These are phyloP conservation scores for Corbicula japonica DNA, from an alignment of 2,888 invertebrate genomes.

Conservation along the genomic window DNA sequence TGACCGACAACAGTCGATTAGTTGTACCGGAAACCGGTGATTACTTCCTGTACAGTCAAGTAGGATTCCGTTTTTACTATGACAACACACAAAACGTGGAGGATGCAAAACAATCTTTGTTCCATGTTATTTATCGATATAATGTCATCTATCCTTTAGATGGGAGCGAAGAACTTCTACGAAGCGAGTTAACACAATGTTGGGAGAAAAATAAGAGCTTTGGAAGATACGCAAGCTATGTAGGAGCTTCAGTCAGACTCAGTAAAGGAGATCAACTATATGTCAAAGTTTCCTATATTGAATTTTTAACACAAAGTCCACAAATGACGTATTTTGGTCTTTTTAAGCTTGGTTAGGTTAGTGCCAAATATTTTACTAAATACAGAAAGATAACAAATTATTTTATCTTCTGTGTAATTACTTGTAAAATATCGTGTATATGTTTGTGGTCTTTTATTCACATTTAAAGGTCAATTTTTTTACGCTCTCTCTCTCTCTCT, in stretches of 20 bases:
- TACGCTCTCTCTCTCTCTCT: no score
- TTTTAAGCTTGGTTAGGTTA: slow-evolving; percentile 44
- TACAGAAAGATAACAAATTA: no score
- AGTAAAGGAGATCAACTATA: slow-evolving; percentile 67
- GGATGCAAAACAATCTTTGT: slow-evolving; percentile 51
- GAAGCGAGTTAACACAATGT: slow-evolving; percentile 68
- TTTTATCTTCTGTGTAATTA: no score
- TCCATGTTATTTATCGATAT: slow-evolving; percentile 69
- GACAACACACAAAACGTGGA: slow-evolving; percentile 22
- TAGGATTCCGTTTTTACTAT: slow-evolving; percentile 65
- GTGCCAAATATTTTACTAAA: no score
- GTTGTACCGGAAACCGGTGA: slow-evolving; percentile 65
- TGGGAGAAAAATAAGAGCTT: slow-evolving; percentile 65
- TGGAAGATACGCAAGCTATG: slow-evolving; percentile 70
- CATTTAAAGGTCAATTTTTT: no score
- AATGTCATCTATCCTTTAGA: slow-evolving; percentile 65
- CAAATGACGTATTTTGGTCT: slow-evolving; percentile 54
- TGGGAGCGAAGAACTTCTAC: slow-evolving; percentile 66
- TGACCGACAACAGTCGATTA: slow-evolving; percentile 54
- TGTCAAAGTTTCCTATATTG: slow-evolving; percentile 63
- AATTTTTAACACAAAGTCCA: slow-evolving; percentile 16
- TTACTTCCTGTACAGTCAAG: slow-evolving; percentile 73
- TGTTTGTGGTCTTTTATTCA: no score
- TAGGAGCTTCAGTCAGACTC: slow-evolving; percentile 62
- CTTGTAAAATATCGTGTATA: no score